Conservation (phyloP, 2,888 invertebrate species). For the Horisme vitalbata region DNA sequence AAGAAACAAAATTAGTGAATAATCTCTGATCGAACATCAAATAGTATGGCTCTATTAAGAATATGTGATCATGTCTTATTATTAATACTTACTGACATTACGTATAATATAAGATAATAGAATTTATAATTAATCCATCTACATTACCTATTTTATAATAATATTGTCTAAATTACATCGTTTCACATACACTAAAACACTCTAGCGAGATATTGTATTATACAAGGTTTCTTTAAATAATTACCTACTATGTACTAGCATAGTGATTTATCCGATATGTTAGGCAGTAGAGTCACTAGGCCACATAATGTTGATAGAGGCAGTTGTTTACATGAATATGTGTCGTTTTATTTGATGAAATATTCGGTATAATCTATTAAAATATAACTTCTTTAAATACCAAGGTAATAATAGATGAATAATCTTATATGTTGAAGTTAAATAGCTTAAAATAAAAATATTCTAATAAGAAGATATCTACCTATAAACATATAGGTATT, state of each 20-base stretch:
- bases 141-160: constrained; percentile 47
- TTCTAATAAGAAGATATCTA: not conserved
- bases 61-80: constrained; percentile 2
- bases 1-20: no score
- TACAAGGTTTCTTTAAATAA: constrained; percentile 56
- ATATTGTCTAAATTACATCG: constrained; percentile 77
- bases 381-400: no score
- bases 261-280: constrained; percentile 75
- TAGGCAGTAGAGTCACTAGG: constrained; percentile 71
- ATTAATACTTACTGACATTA: constrained; percentile 11
- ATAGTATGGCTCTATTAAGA: no score
- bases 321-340: constrained; percentile 15
- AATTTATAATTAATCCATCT: constrained; percentile 35
- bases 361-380: no score
- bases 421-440: no score
- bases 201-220: constrained; percentile 63
- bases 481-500: constrained; percentile 26
- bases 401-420: no score
- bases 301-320: constrained; percentile 54
- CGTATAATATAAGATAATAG: constrained; percentile 14
- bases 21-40: no score
- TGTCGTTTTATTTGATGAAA: no score
- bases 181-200: constrained; percentile 48
- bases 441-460: no score
- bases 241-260: constrained; percentile 61